Base-by-base conservation (phyloP, 2,888 invertebrate species). In the Petrolisthes cinctipes region DNA sequence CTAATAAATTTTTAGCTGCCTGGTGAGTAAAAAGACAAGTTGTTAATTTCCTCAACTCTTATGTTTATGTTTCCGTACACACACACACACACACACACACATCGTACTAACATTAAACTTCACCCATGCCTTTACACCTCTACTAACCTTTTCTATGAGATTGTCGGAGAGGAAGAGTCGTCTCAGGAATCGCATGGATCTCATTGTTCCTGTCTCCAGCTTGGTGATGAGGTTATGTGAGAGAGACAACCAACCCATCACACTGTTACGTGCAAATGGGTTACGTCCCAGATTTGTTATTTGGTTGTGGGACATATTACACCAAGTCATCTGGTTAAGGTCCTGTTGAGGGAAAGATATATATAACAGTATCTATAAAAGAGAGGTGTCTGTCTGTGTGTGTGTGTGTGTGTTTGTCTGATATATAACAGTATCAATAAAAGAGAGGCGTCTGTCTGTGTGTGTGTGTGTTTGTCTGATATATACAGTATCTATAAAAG, bases 191-290 rank as follows among this genome's bases (percentile, higher is more conserved):
- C 97, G 94, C 96, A 98, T 96, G 9, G 97, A 97, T 91, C 96
- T 94, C 91, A 98, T 97, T 61, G 97, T 96, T 92, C 96, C 97
- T 0, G 96, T 95, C 92, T 97, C 97, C 88, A 98, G 92, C 91
- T 96, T 95, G 91, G 95, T 95, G 68, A 98, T 95, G 91, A 95
- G 95, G 92, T 98, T 98, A 91, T 95, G 94, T 14, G 96, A 95
- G 92, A 98, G 93, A 93, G 97, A 96, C 0, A 98, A 93, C 0
- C 97, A 96, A 92, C 96, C 95, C 23, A 98, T 93, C 0, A 97
- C 95, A 0, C 96, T 95, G 92, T 97, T 98, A 83, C 97, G 94
- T 0, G 97, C 96, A 92, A 98, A 97, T 89, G 97, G 96, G 6
- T 91, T 90, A n/a, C 91, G 68, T n/a, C 97, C 97, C 89, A 97